Evolutionary conservation across 2,888 invertebrate species (phyloP).

Genomic region (Caenorhabditis sp.): DNA sequence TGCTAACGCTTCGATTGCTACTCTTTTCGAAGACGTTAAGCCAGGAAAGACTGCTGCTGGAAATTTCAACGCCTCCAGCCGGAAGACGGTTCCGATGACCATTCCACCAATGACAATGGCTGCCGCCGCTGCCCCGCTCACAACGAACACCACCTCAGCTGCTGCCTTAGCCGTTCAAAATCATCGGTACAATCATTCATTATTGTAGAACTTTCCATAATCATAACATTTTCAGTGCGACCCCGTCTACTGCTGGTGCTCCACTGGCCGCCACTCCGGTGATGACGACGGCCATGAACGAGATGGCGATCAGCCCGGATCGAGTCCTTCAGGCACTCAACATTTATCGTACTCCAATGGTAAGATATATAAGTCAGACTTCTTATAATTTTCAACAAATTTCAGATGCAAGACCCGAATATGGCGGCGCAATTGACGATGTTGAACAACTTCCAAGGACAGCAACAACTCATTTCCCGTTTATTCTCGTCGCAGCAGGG

Average conservation of each 20-base stretch:
- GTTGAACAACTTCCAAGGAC: slow-evolving; percentile 13
- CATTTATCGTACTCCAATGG: slow-evolving; percentile 38
- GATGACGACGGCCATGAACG: slow-evolving; percentile 26
- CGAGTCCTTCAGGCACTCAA: slow-evolving; percentile 6
- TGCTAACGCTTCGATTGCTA: not conserved
- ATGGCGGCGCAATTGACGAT: slow-evolving; percentile 35
- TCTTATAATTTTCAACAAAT: not conserved
- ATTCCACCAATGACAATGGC: slow-evolving; percentile 27
- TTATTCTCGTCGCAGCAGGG: slow-evolving; percentile 1
- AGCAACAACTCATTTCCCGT: too few species aligned
- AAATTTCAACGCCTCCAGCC: not conserved
- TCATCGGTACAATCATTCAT: slow-evolving; percentile 17
- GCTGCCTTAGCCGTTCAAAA: slow-evolving; percentile 11
- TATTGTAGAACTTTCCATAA: not conserved
- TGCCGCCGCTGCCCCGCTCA: not conserved
- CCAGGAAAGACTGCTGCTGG: slow-evolving; percentile 3
- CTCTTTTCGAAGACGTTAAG: slow-evolving; percentile 39
- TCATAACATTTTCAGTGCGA: slow-evolving; percentile 19
- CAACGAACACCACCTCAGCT: slow-evolving; percentile 13
- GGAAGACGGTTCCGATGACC: slow-evolving; percentile 21
- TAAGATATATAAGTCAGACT: not conserved
- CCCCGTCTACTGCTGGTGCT: slow-evolving; percentile 35
- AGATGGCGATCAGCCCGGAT: slow-evolving; percentile 42
- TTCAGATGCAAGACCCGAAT: slow-evolving; percentile 23
- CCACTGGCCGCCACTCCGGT: slow-evolving; percentile 23